These are phyloP conservation scores for Amphiura filiformis DNA, from an alignment of 35 echinoderm and acorn worm genomes.

Conservation along the genomic window DNA sequence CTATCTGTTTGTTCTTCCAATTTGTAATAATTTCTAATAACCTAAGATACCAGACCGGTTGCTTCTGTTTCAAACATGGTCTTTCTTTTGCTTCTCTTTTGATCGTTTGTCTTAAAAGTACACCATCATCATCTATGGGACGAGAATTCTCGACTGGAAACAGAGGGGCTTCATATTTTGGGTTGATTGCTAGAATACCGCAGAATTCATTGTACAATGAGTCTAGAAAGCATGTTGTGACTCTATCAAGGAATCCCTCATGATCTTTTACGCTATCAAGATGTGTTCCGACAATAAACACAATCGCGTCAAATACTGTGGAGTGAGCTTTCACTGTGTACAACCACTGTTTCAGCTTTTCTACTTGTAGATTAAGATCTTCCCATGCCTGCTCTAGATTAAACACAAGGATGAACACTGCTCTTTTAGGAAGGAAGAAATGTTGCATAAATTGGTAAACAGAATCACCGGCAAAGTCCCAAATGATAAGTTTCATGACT, in stretches of 20 bases:
- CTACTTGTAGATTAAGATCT: not conserved
- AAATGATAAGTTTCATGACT: not conserved
- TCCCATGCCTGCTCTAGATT: not conserved
- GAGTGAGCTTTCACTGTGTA: constrained; percentile 24
- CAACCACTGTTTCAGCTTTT: constrained; percentile 15
- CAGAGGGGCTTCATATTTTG: not conserved
- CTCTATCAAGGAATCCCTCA: not conserved
- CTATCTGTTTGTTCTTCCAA: not conserved
- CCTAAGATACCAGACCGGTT: too few relatives aligned
- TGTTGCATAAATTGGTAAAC: too few relatives aligned
- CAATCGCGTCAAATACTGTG: constrained; percentile 1
- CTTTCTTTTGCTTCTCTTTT: not conserved
- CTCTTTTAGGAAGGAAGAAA: too few relatives aligned
- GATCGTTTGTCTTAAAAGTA: not conserved
- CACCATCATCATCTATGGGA: not conserved
- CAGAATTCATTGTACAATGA: constrained; percentile 24
- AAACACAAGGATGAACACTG: too few relatives aligned
- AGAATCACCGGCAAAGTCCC: not conserved
- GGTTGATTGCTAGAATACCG: constrained; percentile 22
- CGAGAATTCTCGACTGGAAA: too few relatives aligned
- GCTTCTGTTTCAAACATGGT: not conserved
- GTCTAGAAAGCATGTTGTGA: not conserved
- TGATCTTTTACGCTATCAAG: constrained; percentile 18
- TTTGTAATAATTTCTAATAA: not conserved
- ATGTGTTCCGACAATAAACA: constrained; percentile 45